Evolutionary conservation across 2,888 invertebrate species (phyloP), one percentile per base, ranked within the genome.

Genomic region (Synergus laeviventris): DNA sequence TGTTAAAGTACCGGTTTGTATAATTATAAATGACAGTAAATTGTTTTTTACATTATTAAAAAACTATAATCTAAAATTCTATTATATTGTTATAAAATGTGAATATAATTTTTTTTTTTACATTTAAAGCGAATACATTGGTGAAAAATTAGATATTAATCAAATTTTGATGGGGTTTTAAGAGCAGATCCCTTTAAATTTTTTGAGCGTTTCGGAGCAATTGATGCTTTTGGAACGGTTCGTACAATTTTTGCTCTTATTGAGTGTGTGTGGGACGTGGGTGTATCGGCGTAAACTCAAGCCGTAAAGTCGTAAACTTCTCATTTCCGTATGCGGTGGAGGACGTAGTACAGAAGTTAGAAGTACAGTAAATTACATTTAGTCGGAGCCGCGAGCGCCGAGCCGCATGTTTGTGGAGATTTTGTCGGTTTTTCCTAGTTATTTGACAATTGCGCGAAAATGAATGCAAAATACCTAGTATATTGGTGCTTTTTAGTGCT

Each of bases 401-500:
- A 77, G 73, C 39, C 61, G 16, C 74, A 75, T 77, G 78, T 76
- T 59, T 42, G 11, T 61, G 14, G 70, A 70, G 36, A 62, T 54
- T 56, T 16, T 74, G 54, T 16, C 21, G 42, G 49, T 73, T 66
- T 49, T 39, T 61, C 70, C 38, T 59, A 79, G 62, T 38, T 77
- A 78, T 79, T 77, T 76, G 70, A 61, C 42, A 74, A 73, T 54
- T 74, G 42, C 61, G 73, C 14, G 18, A 54, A 39, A 18, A 56
- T 56, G 66, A 77, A 56, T 12, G 81, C 81, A 81, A 77, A 66
- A 73, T 59, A 59, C 59, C 74, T 74, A 60, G 76, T 77, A 31
- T 42, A 80, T 8, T 81, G 75, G 74, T 66, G 70, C 76, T 74
- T 78, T 42, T 11, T 82, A 39, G 42, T 81, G 9, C 54, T 81